A percentile compares a stretch with the other conserved stretches of the same genome.
These are phyloP conservation scores for Oplegnathus fasciatus DNA, from an alignment of 2,113 vertebrate species.

Conservation along the genomic window DNA sequence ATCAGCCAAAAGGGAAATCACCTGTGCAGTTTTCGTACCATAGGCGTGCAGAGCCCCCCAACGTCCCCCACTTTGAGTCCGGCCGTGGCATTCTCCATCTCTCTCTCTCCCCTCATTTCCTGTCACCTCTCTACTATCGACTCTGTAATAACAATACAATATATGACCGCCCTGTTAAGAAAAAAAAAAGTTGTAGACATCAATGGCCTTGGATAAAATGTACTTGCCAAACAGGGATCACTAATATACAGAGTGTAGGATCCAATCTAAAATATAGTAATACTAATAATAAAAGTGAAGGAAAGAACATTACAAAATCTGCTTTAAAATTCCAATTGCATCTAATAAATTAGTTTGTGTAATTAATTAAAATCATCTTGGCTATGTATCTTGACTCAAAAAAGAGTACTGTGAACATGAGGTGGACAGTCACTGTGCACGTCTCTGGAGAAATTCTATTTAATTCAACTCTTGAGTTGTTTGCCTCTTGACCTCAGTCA, in stretches of 20 bases:
- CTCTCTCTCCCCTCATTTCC: not conserved
- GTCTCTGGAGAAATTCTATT: not conserved
- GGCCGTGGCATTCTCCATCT: not conserved
- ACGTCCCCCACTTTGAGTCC: not conserved
- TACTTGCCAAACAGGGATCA: not conserved
- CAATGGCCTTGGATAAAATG: not conserved
- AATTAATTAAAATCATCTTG: not conserved
- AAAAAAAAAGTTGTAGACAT: too few relatives aligned
- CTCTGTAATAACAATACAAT: not conserved
- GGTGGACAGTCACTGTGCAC: not conserved
- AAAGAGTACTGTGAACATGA: too few relatives aligned
- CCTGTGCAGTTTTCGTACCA: too few relatives aligned
- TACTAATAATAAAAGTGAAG: not conserved
- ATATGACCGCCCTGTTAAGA: not conserved
- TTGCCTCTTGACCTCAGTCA: slow-evolving; percentile 13
- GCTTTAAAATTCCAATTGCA: not conserved
- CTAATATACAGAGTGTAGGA: not conserved
- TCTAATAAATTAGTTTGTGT: too few relatives aligned
- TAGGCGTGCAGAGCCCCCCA: not conserved
- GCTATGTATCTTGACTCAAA: not conserved
- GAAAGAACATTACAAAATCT: not conserved
- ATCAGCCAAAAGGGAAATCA: not conserved
- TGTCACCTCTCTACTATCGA: not conserved
- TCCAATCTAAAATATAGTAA: not conserved
- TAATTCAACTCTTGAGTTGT: not conserved